phyloP scores from a whole-genome alignment of 2,113 vertebrate species.

The Psephotus haematonotus region DNA sequence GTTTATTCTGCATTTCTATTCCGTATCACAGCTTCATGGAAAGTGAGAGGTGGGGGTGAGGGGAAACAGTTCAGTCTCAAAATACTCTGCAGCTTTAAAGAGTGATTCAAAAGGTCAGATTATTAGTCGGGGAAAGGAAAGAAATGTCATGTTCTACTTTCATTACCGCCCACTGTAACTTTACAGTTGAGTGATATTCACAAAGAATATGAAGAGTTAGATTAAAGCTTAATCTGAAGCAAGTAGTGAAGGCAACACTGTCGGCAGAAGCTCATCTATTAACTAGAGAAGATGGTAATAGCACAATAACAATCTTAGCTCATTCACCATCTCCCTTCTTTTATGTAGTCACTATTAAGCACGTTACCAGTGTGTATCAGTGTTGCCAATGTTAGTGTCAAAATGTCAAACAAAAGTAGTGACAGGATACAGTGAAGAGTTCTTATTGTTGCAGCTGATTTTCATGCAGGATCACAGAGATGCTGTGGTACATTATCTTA shows the following conservation, averaged over 20 bases:
- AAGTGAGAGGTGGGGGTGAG: not conserved
- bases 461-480: not conserved
- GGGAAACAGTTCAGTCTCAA: not conserved
- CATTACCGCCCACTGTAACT: constrained; percentile 25
- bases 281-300: not conserved
- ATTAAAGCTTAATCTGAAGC: not conserved
- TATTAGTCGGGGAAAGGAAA: constrained; percentile 28
- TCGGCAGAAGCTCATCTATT: not conserved
- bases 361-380: not conserved
- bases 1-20: not conserved
- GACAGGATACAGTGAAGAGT: not conserved
- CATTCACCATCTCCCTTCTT: not conserved
- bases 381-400: not conserved
- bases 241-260: not conserved
- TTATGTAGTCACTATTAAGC: not conserved
- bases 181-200: not conserved
- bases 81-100: not conserved
- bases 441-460: not conserved
- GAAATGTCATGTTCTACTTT: constrained; percentile 60
- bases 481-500: not conserved
- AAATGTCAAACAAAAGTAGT: not conserved
- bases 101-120: constrained; percentile 58
- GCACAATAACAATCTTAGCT: not conserved
- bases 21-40: not conserved
- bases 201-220: not conserved